Conservation (phyloP, 2,888 invertebrate species). For the Bellardia pandia region DNA sequence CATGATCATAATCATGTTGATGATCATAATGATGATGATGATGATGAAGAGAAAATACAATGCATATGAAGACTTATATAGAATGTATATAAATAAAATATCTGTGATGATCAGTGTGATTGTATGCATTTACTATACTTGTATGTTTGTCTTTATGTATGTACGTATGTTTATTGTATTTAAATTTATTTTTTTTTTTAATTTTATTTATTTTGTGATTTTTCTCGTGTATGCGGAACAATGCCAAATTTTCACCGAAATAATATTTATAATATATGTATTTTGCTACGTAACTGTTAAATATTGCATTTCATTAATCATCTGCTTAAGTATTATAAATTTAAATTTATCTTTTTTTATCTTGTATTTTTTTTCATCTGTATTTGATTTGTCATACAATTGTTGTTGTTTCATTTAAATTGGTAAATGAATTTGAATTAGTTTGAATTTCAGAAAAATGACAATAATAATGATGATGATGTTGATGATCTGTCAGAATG, state of each 20-base stretch:
- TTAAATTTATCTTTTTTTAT: constrained; percentile 35
- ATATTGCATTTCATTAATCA: constrained; percentile 68
- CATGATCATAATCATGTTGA: constrained; percentile 2
- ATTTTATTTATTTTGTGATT: constrained; percentile 26
- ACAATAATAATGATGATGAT: constrained; percentile 23
- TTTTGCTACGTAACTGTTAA: constrained; percentile 70
- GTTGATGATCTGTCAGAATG: constrained; percentile 41
- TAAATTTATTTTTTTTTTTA: constrained; percentile 33
- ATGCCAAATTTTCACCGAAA: constrained; percentile 70
- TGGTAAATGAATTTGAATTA: constrained; percentile 35
- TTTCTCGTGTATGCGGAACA: constrained; percentile 67
- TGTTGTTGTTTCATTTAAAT: constrained; percentile 65
- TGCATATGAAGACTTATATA: constrained; percentile 41
- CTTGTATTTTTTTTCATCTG: constrained; percentile 1
- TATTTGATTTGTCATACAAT: constrained; percentile 60
- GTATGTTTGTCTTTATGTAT: not conserved
- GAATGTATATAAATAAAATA: constrained; percentile 56
- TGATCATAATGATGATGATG: constrained; percentile 10
- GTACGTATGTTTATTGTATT: constrained; percentile 38
- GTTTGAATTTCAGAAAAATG: constrained; percentile 43
- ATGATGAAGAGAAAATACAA: constrained; percentile 31
- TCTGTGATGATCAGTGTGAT: constrained; percentile 36
- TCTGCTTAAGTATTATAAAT: constrained; percentile 37
- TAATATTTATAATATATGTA: constrained; percentile 57
- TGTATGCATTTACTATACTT: not conserved